Evolutionary conservation across 1,140 invertebrate genomes (phyloP).

Genomic region (Atta colombica): DNA sequence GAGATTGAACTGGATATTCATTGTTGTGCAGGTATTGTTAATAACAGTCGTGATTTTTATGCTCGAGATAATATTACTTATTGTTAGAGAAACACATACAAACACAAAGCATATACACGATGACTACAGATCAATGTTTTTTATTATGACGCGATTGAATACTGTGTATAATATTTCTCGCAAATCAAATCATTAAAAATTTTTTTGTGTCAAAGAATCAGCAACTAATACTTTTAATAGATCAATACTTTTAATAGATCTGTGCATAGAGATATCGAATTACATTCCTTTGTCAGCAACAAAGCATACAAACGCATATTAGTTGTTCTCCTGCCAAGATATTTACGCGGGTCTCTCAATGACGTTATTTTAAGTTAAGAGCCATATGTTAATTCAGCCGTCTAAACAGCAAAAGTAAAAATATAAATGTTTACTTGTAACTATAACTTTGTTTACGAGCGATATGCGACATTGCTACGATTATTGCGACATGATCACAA

Average conservation of each 20-base stretch:
- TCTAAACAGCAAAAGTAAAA: slow-evolving; percentile 6
- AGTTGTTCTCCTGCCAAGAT: slow-evolving; percentile 34
- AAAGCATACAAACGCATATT: slow-evolving; percentile 1
- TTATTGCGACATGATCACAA: too few relatives aligned
- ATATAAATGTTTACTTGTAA: slow-evolving; percentile 25
- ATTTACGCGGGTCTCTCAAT: neutral
- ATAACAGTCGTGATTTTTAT: slow-evolving; percentile 48
- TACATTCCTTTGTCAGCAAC: neutral
- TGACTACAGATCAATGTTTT: slow-evolving; percentile 1
- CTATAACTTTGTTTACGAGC: neutral
- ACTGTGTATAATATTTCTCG: neutral
- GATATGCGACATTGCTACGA: neutral
- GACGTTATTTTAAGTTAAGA: slow-evolving; percentile 4
- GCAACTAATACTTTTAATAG: neutral
- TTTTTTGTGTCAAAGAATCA: neutral
- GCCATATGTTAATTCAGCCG: neutral
- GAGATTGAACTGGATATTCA: neutral
- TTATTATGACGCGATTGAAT: neutral
- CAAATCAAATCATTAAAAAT: neutral
- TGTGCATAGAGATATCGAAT: neutral
- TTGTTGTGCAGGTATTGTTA: slow-evolving; percentile 20
- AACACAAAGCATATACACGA: too few relatives aligned
- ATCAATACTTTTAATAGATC: neutral
- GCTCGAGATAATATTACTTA: slow-evolving; percentile 20
- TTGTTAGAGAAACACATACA: neutral